Evolutionary conservation across 2,888 invertebrate genomes (phyloP), one percentile per base, ranked within the genome.

Genomic region (Sympetrum striolatum): DNA sequence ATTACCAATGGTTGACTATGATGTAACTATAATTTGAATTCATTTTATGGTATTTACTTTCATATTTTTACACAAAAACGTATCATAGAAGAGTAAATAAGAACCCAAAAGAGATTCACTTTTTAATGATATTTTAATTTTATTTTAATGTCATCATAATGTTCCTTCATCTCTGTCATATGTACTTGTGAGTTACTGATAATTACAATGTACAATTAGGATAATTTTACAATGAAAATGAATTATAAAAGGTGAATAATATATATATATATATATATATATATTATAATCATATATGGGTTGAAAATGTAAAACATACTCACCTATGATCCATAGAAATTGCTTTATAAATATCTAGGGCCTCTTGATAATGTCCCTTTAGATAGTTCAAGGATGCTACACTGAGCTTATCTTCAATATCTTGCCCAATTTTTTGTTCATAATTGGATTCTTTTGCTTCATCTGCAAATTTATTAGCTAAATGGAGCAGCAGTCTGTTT

Each of bases 341-440:
- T 91, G 98, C 96, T 94, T 99, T 99, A 93, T 99, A 99, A 91
- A 99, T 98, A 93, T 99, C 99, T 91, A 99, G 99, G 81, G 99
- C 99, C 94, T 99, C 99, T 93, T 99, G 99, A 93, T 99, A 99
- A 94, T 99, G 99, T 10, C 98, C 97, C 90, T 99, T 95, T 91
- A 99, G 95, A 93, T 98, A 99, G 93, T 99, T 99, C 92, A 99
- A 97, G 0, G 99, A 98, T 0, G 99, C 99, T 90, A 99, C 94
- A 92, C 98, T 98, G 73, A 99, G 95, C 94, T 99, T 99, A 95
- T 99, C 99, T 93, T 99, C 98, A 0, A 98, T 95, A 12, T 97
- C 96, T 93, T 98, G 98, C 91, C 97, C 96, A 64, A 99, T 94
- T 64, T 96, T 96, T 91, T 98, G 96, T 93, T 98, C 98, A 91